Base-by-base conservation (phyloP, 2,797 vertebrate species). In the Malacoraja senta region DNA sequence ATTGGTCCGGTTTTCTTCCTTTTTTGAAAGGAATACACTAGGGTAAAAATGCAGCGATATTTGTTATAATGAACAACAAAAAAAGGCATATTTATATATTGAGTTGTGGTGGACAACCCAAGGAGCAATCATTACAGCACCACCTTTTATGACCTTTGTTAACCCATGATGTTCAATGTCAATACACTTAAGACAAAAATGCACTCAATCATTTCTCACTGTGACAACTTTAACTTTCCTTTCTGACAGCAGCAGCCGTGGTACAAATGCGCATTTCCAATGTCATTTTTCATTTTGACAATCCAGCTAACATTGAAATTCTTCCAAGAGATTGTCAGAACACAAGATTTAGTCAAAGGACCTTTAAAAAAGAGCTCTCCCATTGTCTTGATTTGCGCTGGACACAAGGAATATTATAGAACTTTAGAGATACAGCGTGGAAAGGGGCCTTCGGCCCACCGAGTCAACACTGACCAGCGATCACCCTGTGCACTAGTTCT, bases 281-380 rank as follows among this genome's bases (percentile, higher is more conserved):
- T 32, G 84, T 24, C 61, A 88, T 32, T 86, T 86, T 63, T 86
- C 83, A 86, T 88, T 35, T 88, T 88, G 84, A 88, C 84, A 88
- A 88, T 88, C 32, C 68, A 65, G 63, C n/a, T 32, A 68, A 68
- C n/a, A 61, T 32, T 88, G 84, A 68, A 68, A 35, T 35, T 21
- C 63, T 68, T 35, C 63, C n/a, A 68, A 88, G n/a, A 68, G 61
- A 21, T 35, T 65, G 32, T 86, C 83, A 86, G 58, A 63, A n/a
- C 15, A n/a, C 24, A 83, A 4, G 17, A 88, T 88, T 68, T 68
- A 68, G 63, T 88, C 63, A 68, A 32, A 35, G 29, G 84, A 13
- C 21, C 68, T 32, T 65, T 86, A 63, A 7, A 12, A 58, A 83
- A 32, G 83, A 63, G 58, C n/a, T 65, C 32, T 63, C 61, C 8